Evolutionary conservation across 1,140 invertebrate species (phyloP).

Genomic region (Drosophila kurseongensis): DNA sequence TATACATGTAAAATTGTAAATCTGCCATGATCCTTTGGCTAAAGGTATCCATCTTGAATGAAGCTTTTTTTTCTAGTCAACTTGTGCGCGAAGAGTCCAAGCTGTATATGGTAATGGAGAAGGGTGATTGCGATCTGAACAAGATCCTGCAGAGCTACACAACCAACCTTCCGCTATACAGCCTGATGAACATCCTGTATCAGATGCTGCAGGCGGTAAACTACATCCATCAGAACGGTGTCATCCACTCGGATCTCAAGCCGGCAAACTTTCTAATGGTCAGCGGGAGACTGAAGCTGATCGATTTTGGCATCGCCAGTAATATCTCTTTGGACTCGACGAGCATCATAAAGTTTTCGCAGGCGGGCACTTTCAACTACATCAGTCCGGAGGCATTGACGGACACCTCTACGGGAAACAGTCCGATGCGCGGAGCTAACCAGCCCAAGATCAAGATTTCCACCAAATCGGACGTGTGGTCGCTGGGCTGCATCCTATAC

Average conservation of each 20-base stretch:
- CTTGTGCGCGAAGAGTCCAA: slow-evolving; percentile 87
- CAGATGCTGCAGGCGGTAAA: slow-evolving; percentile 97
- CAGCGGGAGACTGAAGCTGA: slow-evolving; percentile 94
- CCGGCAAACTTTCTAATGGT: slow-evolving; percentile 98
- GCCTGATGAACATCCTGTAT: slow-evolving; percentile 95
- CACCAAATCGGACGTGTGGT: slow-evolving; percentile 98
- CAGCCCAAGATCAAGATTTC: slow-evolving; percentile 88
- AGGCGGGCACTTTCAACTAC: slow-evolving; percentile 96
- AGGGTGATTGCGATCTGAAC: slow-evolving; percentile 95
- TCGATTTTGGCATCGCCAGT: slow-evolving; percentile 99
- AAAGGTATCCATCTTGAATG: background rate
- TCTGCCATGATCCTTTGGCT: background rate
- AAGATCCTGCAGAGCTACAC: slow-evolving; percentile 89
- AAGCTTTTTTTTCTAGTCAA: slow-evolving; percentile 70
- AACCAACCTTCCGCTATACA: slow-evolving; percentile 88
- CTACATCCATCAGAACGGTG: slow-evolving; percentile 94
- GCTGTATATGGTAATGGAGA: slow-evolving; percentile 96
- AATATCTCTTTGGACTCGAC: slow-evolving; percentile 95
- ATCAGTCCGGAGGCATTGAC: slow-evolving; percentile 97
- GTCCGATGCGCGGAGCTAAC: slow-evolving; percentile 73
- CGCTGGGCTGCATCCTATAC: slow-evolving; percentile 98
- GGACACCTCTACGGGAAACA: slow-evolving; percentile 85
- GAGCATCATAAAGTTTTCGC: slow-evolving; percentile 92
- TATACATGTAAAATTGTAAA: too few relatives aligned
- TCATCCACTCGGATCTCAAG: slow-evolving; percentile 98